These are phyloP conservation scores for Bombus sylvicola DNA, from an alignment of 1,140 invertebrate species.

Conservation along the genomic window DNA sequence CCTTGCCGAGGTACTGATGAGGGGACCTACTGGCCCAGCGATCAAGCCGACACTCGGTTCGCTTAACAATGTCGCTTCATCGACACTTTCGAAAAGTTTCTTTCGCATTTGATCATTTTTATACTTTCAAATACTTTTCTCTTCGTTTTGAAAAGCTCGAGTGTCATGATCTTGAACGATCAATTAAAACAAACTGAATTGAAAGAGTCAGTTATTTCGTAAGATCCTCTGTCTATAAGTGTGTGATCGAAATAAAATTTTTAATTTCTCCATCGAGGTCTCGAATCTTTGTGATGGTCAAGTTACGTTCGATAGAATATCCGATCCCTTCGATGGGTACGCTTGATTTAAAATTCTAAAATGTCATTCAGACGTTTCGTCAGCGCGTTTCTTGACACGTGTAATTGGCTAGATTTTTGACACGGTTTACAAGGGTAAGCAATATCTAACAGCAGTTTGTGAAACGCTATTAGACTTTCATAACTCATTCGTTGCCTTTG, in stretches of 20 bases:
- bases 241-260: not conserved
- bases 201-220: not conserved
- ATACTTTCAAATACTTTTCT: not conserved
- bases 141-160: not conserved
- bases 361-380: not conserved
- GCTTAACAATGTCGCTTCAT: slow-evolving; percentile 72
- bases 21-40: slow-evolving; percentile 72
- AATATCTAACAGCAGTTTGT: too few species aligned
- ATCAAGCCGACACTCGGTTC: slow-evolving; percentile 67
- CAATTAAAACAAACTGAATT: not conserved
- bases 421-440: not conserved
- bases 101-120: not conserved
- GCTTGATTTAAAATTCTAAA: not conserved
- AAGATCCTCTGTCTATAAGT: not conserved
- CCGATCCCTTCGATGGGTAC: not conserved
- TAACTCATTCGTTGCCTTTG: not conserved
- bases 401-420: not conserved
- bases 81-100: slow-evolving; percentile 52
- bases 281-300: not conserved
- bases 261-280: not conserved
- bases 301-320: not conserved
- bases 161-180: not conserved
- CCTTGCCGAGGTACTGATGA: slow-evolving; percentile 64
- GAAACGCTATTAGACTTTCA: slow-evolving; percentile 17
- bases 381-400: not conserved